Base-by-base conservation (phyloP, 2,113 vertebrate genomes). In the Calyptomena viridis region DNA sequence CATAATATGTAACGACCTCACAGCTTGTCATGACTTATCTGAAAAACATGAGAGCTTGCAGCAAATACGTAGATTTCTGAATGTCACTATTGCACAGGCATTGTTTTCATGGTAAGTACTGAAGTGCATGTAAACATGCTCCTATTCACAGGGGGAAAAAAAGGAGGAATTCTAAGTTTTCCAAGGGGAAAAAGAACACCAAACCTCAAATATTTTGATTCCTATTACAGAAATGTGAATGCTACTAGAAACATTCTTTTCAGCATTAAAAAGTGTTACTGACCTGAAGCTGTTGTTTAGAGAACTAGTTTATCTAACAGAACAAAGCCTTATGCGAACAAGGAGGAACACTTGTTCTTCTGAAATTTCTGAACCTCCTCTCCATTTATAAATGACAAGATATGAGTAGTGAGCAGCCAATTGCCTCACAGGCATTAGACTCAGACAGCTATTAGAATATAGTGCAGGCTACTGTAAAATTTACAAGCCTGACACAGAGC, bases 381-480 rank as follows among this genome's bases (percentile, higher is more conserved):
- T 58, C 40, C 42, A 17, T 66, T 94, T 87, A 24, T 63, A 46
- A 52, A 82, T 75, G 56, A 68, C 14, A 84, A 87, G 74, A 87
- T 58, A 62, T 16, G 72, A 89, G 46, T 25, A 73, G 33, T 4
- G 50, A 79, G 88, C 30, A 84, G 56, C 1, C 15, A 94, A 22
- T 42, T 95, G 87, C 71, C 82, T 94, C 63, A 47, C 21, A 93
- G 93, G 39, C 67, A 91, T 87, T 87, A 76, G 37, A 69, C 25
- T 93, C 87, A 82, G 94, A 84, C 81, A 89, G 81, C 78, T 83
- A 93, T 79, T 80, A 83, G 35, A 90, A 79, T 80, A 85, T 21
- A 94, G 39, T 80, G 72, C 87, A 96, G 72, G 91, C 58, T 91
- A 88, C 87, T 71, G 63, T 90, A 90, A 95, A 85, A 94, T 94